Base-by-base conservation (phyloP, 2,797 vertebrate genomes). In the Acropternis orthonyx region DNA sequence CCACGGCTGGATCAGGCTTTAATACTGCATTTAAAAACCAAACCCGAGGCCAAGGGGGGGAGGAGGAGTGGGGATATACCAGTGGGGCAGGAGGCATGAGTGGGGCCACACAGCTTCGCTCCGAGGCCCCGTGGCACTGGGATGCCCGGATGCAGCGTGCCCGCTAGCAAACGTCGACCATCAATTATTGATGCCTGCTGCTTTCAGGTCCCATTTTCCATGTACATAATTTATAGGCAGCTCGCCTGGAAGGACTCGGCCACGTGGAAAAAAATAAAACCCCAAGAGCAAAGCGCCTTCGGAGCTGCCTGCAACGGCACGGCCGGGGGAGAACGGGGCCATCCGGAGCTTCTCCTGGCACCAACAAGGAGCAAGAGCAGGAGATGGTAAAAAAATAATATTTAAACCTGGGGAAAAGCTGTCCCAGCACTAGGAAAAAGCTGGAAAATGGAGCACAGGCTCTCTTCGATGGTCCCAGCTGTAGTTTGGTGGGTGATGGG, bases 191-290 rank as follows among this genome's bases (percentile, higher is more conserved):
- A 98, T 86, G 95, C 34, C 79, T 86, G 71, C 94, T 73, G 95
- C 96, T 97, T 95, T 93, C 95, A 88, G 89, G 92, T 78, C 94
- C 95, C 93, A 93, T 92, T 98, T 98, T 98, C 97, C 97, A 93
- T 7, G 43, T 97, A 89, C 97, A 98, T 98, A 97, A 98, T 98
- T 98, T 97, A 98, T 97, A 93, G 92, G 85, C 81, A 87, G 90
- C 89, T 85, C 58, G 78, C 75, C 36, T 4, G 62, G 80, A 89
- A 74, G 88, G 89, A 88, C 22, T 14, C 9, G 3, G 79, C 52
- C 89, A 74, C 21, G 23, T 85, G 88, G 77, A 84, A 86, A 49
- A 34, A 58, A 43, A 54, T 9, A 34, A 51, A 51, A 49, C 1
- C 41, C 44, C 18, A 30, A 46, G 55, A 79, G 63, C 77, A 63